Percentiles rank a stretch among this genome's conserved stretches.
phyloP scores from a whole-genome alignment of 2,888 invertebrate genomes.

The Tolmerus cingulatus region DNA sequence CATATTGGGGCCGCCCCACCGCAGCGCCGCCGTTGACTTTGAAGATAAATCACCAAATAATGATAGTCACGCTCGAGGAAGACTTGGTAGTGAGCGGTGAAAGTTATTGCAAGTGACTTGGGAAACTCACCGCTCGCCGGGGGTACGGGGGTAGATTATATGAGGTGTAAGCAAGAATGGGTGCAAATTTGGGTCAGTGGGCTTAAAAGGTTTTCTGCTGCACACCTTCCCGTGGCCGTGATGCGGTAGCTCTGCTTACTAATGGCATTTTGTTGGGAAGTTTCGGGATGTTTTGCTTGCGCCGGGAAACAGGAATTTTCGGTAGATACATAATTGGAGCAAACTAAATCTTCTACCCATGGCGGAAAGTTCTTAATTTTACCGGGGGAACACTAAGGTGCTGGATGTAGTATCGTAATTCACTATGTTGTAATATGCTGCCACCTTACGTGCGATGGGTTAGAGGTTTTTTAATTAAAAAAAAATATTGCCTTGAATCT shows the following conservation, averaged over 20 bases:
- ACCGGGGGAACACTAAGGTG: not conserved
- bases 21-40: not conserved
- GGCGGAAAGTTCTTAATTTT: not conserved
- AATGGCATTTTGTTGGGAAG: not conserved
- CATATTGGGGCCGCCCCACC: not conserved
- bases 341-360: not conserved
- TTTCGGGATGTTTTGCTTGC: not conserved
- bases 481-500: not conserved
- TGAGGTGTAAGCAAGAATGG: slow-evolving; percentile 31
- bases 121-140: not conserved
- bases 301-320: not conserved
- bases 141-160: not conserved
- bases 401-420: not conserved
- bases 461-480: not conserved
- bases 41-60: slow-evolving; percentile 23
- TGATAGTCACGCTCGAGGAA: not conserved
- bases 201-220: slow-evolving; percentile 3
- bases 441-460: not conserved
- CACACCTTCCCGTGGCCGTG: not conserved
- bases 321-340: not conserved
- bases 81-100: not conserved
- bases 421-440: not conserved
- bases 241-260: not conserved
- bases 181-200: slow-evolving; percentile 19
- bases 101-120: slow-evolving; percentile 26